These are phyloP conservation scores for Oreonectes daqikongensis DNA, from an alignment of 2,797 vertebrate species.

Conservation along the genomic window DNA sequence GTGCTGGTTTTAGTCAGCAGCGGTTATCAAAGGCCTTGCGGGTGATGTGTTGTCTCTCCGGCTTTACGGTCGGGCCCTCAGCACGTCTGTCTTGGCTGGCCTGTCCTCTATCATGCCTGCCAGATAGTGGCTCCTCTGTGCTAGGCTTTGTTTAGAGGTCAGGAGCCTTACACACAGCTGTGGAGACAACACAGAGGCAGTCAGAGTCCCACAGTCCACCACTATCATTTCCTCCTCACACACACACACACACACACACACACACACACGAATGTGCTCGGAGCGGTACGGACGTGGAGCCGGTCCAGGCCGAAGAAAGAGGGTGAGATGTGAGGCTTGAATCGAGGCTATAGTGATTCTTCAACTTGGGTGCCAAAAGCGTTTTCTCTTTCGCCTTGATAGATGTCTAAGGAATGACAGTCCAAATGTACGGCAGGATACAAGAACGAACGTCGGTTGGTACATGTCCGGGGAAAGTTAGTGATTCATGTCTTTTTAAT, in stretches of 20 bases:
- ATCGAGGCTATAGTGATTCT: constrained; percentile 56
- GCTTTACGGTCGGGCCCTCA: constrained; percentile 54
- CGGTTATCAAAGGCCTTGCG: constrained; percentile 60
- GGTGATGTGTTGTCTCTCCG: constrained; percentile 60
- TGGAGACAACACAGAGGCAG: constrained; percentile 62
- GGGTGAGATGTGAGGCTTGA: constrained; percentile 53
- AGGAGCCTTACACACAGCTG: constrained; percentile 63
- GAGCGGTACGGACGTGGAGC: constrained; percentile 49
- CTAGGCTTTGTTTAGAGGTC: constrained; percentile 61
- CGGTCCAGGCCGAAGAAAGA: constrained; percentile 57
- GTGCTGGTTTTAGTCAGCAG: constrained; percentile 55
- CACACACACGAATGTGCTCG: constrained; percentile 45
- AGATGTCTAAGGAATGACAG: constrained; percentile 52
- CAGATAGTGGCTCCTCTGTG: constrained; percentile 62
- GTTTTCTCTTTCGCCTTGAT: constrained; percentile 43
- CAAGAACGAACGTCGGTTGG: constrained; percentile 28
- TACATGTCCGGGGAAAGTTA: constrained; percentile 28
- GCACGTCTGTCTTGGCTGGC: constrained; percentile 51
- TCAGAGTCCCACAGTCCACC: constrained; percentile 54
- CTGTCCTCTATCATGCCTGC: constrained; percentile 58
- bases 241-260: too few relatives aligned
- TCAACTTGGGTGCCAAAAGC: constrained; percentile 49
- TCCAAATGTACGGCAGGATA: constrained; percentile 24
- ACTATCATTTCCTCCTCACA: constrained; percentile 48
- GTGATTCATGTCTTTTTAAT: constrained; percentile 46